Conservation (phyloP, 1,140 invertebrate genomes). For the Drosophila neocordata region DNA sequence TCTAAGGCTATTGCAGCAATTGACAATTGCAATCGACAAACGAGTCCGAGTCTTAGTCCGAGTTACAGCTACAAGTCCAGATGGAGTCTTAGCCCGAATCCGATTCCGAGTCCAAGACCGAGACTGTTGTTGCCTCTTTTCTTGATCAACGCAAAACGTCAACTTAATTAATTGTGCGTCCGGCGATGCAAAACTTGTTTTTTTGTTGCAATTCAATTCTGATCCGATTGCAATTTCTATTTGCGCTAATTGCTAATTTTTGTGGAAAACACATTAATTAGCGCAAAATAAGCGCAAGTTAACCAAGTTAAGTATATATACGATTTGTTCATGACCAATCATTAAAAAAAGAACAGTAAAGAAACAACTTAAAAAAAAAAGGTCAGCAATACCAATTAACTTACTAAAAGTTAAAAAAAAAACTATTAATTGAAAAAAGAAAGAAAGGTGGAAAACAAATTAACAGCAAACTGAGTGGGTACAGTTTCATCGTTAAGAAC, state of each 20-base stretch:
- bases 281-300: conserved; percentile 70
- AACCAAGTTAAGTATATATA: conserved; percentile 18
- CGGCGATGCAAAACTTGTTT: conserved; percentile 55
- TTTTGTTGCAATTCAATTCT: conserved; percentile 20
- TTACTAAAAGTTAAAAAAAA: too few relatives aligned
- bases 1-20: conserved; percentile 73
- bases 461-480: too few relatives aligned
- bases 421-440: too few relatives aligned
- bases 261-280: conserved; percentile 81
- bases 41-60: too few relatives aligned
- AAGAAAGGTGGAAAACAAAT: too few relatives aligned
- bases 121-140: background rate
- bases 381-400: background rate
- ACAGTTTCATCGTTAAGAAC: too few relatives aligned
- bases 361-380: background rate
- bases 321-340: background rate
- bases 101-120: background rate
- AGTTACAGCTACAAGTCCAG: too few relatives aligned
- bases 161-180: conserved; percentile 81
- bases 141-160: conserved; percentile 42
- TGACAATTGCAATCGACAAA: conserved; percentile 29
- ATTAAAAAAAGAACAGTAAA: background rate
- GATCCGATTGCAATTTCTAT: conserved; percentile 65
- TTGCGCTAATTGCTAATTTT: conserved; percentile 79
- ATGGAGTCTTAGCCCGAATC: too few relatives aligned